Conservation (phyloP, 2,888 invertebrate species). For the Microchrysa polita region DNA sequence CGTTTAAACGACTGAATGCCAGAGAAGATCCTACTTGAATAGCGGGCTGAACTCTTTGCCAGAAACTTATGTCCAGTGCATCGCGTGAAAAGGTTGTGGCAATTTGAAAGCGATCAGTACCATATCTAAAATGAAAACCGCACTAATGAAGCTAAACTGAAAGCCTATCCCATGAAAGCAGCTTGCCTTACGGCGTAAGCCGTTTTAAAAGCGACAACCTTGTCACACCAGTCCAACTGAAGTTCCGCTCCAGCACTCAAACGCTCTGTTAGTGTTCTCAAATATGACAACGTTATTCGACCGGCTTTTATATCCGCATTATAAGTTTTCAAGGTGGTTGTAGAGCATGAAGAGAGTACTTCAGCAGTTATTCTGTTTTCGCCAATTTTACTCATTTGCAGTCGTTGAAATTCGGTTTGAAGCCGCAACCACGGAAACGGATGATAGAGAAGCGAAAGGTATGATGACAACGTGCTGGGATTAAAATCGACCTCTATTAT, state of each 20-base stretch:
- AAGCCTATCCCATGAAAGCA: neutral
- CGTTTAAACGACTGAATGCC: conserved; percentile 54
- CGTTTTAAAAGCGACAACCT: conserved; percentile 53
- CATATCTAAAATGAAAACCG: conserved; percentile 32
- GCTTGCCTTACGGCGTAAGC: conserved; percentile 57
- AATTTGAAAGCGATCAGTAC: conserved; percentile 46
- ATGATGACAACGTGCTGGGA: conserved; percentile 61
- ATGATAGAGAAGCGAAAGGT: conserved; percentile 59
- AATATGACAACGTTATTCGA: conserved; percentile 58
- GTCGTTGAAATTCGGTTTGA: conserved; percentile 58
- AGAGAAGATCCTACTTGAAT: conserved; percentile 60
- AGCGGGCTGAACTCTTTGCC: conserved; percentile 60
- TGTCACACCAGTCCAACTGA: conserved; percentile 59
- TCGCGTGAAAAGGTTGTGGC: conserved; percentile 59
- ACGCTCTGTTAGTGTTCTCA: conserved; percentile 59
- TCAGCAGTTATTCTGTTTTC: conserved; percentile 58
- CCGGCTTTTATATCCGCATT: conserved; percentile 57
- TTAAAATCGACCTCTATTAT: conserved; percentile 61
- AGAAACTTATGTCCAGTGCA: conserved; percentile 62
- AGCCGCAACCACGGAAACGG: conserved; percentile 53
- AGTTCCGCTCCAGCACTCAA: conserved; percentile 60
- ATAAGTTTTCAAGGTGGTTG: conserved; percentile 58
- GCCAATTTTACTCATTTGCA: conserved; percentile 49
- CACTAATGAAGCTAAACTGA: no score
- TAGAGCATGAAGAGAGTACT: conserved; percentile 55